A percentile compares a stretch with the other conserved stretches of the same genome.
Conservation (phyloP, 2,113 vertebrate species). For the Chaenocephalus aceratus region DNA sequence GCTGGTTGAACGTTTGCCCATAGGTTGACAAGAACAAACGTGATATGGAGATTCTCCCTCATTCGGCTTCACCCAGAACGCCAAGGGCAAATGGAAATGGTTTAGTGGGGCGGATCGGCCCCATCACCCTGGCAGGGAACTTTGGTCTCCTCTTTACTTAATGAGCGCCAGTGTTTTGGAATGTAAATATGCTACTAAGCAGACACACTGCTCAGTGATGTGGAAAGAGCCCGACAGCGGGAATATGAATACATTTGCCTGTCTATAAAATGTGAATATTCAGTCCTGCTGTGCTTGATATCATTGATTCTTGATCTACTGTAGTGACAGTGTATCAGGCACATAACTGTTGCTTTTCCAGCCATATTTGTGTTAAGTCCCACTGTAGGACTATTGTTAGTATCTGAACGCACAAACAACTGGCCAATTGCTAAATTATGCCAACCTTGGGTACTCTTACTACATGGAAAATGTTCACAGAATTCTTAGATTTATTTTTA, state of each 20-base stretch:
- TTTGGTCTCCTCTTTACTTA: slow-evolving; percentile 77
- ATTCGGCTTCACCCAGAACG: slow-evolving; percentile 68
- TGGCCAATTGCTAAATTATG: neutral
- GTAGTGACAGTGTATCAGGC: slow-evolving; percentile 34
- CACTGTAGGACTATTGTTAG: neutral
- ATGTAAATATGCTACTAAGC: slow-evolving; percentile 68
- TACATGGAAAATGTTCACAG: neutral
- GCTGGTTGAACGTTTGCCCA: slow-evolving; percentile 65
- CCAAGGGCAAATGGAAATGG: slow-evolving; percentile 80
- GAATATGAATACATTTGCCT: slow-evolving; percentile 58
- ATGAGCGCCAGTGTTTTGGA: slow-evolving; percentile 65
- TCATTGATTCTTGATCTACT: slow-evolving; percentile 32
- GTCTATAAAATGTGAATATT: slow-evolving; percentile 41
- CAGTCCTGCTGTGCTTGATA: slow-evolving; percentile 22
- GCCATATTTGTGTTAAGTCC: neutral
- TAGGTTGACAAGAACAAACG: slow-evolving; percentile 82
- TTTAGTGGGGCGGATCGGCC: slow-evolving; percentile 73
- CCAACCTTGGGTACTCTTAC: neutral
- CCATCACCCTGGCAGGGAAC: slow-evolving; percentile 63
- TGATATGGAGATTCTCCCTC: slow-evolving; percentile 73
- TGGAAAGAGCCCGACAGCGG: slow-evolving; percentile 44
- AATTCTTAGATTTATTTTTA: too few species aligned
- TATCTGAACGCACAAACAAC: neutral
- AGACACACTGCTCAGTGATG: slow-evolving; percentile 62
- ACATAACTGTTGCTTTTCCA: slow-evolving; percentile 14